Base-by-base conservation (phyloP, 2,888 invertebrate species). In the Sesia bembeciformis region DNA sequence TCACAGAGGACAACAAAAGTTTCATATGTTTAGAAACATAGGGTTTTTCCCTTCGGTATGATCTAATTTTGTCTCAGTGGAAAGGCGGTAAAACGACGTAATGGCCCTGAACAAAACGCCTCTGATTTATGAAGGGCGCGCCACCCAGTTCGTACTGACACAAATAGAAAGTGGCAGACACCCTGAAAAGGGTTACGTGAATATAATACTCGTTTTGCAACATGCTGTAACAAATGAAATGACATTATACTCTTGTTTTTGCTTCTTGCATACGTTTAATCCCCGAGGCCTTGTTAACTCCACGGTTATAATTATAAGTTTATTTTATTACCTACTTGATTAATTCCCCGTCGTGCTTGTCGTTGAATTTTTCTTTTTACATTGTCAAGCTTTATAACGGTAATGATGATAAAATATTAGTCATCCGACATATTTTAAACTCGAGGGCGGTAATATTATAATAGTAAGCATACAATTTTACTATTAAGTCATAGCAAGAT, bases 21-120 rank as follows among this genome's bases (percentile, higher is more conserved):
- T 23, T 23, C 23, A 23, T 23, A 23, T 23, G 23, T 23, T 23
- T 23, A 23, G 23, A 23, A 23, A 23, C 23, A 23, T 23, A 65
- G 72, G 77, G 76, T 74, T 39, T 74, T 76, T 75, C 75, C 77
- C 80, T 78, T 76, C 68, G 75, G 80, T 78, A 79, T 84, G 81
- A 83, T 84, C 83, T 84, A 84, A 84, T 84, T 84, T 83, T 76
- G 83, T 84, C 77, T 80, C 81, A 78, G 81, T 80, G 81, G 76
- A 76, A 81, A 81, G 79, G 82, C 80, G 81, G 84, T 84, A 84
- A 84, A 84, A 80, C 78, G 80, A 64, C 70, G 84, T 84, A 84
- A 86, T 84, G 81, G 82, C 74, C 74, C 78, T 72, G 81, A 82
- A 82, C 81, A 83, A 83, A 82, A 84, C 76, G 81, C 75, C 77